phyloP scores from a whole-genome alignment of 2,888 invertebrate species.

The Buathra laborator region DNA sequence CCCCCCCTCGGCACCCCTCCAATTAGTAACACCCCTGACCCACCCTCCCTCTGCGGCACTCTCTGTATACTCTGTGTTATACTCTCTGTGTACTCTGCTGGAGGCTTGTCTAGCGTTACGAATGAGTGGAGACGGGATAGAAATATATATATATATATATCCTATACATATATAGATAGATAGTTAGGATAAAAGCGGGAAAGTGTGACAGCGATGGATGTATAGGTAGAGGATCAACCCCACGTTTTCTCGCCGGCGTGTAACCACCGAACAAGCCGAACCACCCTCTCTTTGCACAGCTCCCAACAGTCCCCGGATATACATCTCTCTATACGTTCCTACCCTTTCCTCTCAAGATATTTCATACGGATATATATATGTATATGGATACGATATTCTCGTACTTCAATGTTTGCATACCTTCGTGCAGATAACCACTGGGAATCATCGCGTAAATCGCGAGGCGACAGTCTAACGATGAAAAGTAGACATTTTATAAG shows the following conservation, averaged over 20 bases:
- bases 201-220: conserved; percentile 39
- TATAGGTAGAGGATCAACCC: conserved; percentile 33
- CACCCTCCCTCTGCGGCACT: conserved; percentile 61
- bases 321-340: conserved; percentile 62
- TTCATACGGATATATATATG: conserved; percentile 9
- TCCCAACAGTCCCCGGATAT: conserved; percentile 55
- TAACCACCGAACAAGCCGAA: conserved; percentile 66
- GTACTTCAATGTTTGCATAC: conserved; percentile 76
- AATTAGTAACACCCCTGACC: conserved; percentile 84
- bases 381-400: conserved; percentile 7
- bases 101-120: conserved; percentile 38
- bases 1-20: conserved; percentile 82
- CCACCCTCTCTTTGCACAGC: conserved; percentile 65
- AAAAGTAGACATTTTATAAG: conserved; percentile 47
- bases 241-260: conserved; percentile 45
- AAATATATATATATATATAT: conserved; percentile 15
- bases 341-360: conserved; percentile 30
- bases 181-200: conserved; percentile 26
- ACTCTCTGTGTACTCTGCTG: conserved; percentile 36
- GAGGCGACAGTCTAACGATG: conserved; percentile 73
- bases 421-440: conserved; percentile 72
- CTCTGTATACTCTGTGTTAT: conserved; percentile 16
- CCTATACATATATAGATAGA: background rate
- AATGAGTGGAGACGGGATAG: conserved; percentile 34
- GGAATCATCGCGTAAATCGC: conserved; percentile 74